These are phyloP conservation scores for Emydura subglobosa DNA, from an alignment of 2,113 vertebrate genomes.

Conservation along the genomic window DNA sequence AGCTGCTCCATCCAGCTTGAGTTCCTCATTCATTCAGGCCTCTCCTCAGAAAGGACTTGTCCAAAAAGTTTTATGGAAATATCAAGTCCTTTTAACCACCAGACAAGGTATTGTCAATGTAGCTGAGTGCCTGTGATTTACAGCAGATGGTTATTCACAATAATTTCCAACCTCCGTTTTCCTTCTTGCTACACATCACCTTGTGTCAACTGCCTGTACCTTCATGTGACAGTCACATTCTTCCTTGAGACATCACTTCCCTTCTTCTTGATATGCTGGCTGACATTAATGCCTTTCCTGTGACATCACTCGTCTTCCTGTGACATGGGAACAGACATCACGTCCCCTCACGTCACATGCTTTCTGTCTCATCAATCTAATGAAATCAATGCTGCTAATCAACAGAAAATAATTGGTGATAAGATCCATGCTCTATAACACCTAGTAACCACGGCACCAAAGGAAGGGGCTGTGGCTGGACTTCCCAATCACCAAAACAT, in stretches of 20 bases:
- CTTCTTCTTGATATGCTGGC: background rate
- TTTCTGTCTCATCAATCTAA: background rate
- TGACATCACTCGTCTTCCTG: background rate
- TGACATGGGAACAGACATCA: background rate
- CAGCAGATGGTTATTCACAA: background rate
- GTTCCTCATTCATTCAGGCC: background rate
- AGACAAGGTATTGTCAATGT: background rate
- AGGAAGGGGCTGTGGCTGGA: background rate
- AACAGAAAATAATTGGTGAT: background rate
- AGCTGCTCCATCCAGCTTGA: rapidly evolving
- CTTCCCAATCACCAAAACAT: background rate
- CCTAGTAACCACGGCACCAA: background rate
- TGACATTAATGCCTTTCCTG: background rate
- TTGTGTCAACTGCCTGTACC: background rate
- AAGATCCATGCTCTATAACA: background rate
- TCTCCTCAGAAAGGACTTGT: rapidly evolving
- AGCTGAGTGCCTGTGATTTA: background rate
- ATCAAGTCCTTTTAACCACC: rapidly evolving
- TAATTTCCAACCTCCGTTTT: background rate
- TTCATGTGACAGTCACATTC: background rate
- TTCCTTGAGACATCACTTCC: background rate
- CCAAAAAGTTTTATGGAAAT: background rate
- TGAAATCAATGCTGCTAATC: background rate
- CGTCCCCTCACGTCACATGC: background rate
- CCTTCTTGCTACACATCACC: background rate